phyloP scores from a whole-genome alignment of 2,797 vertebrate species.

The Sebastes minor region DNA sequence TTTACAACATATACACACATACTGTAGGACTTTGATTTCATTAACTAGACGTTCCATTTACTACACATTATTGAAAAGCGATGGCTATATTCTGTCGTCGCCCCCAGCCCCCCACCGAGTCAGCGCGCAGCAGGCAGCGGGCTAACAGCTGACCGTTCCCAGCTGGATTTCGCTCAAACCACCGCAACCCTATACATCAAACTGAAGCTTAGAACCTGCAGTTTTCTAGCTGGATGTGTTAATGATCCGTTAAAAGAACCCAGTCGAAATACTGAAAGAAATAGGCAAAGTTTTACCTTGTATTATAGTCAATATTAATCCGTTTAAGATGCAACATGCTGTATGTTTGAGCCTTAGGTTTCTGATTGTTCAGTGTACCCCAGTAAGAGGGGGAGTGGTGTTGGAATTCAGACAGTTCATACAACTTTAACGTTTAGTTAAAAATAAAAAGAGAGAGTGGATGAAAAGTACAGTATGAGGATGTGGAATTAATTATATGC shows the following conservation, averaged over 20 bases:
- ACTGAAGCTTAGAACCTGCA: not conserved
- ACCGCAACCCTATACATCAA: not conserved
- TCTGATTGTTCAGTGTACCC: too few relatives aligned
- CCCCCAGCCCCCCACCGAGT: not conserved
- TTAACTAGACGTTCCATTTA: not conserved
- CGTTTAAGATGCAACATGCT: too few relatives aligned
- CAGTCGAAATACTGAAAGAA: not conserved
- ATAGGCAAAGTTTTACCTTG: not conserved
- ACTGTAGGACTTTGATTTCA: not conserved
- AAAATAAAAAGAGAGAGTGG: too few relatives aligned
- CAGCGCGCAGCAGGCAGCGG: not conserved
- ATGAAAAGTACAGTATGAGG: too few relatives aligned
- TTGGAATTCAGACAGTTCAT: too few relatives aligned
- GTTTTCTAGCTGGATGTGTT: not conserved
- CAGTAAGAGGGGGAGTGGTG: too few relatives aligned
- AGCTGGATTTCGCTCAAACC: not conserved
- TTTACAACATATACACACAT: not conserved
- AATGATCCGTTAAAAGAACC: not conserved
- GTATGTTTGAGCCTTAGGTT: too few relatives aligned
- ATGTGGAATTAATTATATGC: too few relatives aligned
- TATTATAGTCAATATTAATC: not conserved
- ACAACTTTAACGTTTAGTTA: too few relatives aligned
- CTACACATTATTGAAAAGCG: not conserved
- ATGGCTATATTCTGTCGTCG: not conserved
- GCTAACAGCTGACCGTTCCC: not conserved